These are phyloP conservation scores for Bubo bubo DNA, from an alignment of 2,113 vertebrate species.

Conservation along the genomic window DNA sequence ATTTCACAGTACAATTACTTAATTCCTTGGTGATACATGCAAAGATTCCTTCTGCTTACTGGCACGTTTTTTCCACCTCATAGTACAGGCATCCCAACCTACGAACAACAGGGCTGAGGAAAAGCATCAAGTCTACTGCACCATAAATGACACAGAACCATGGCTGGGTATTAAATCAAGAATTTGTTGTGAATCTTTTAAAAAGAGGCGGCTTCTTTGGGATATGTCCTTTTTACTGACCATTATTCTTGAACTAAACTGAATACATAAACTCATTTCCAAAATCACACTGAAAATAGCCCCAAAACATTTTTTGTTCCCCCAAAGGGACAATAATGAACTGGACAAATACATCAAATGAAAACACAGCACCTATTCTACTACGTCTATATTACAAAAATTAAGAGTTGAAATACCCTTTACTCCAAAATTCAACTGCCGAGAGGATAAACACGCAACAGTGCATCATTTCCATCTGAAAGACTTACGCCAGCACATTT, in stretches of 20 bases:
- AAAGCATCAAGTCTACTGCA: neutral
- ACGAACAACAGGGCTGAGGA: neutral
- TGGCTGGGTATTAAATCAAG: neutral
- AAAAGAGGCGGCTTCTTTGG: neutral
- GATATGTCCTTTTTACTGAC: neutral
- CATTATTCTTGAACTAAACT: neutral
- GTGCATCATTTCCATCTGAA: neutral
- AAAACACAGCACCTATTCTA: neutral
- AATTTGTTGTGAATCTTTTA: neutral
- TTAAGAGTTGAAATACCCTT: neutral
- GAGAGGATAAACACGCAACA: neutral
- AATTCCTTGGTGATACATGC: neutral
- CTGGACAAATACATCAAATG: neutral
- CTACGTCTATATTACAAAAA: neutral
- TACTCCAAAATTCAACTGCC: neutral
- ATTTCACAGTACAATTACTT: neutral
- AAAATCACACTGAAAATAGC: neutral
- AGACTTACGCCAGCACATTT: conserved; percentile 90
- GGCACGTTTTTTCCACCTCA: neutral
- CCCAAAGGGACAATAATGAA: neutral
- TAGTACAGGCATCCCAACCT: neutral
- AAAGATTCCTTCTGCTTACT: neutral
- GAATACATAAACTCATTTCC: neutral
- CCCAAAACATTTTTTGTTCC: rapidly evolving
- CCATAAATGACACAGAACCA: neutral